Evolutionary conservation across 1,140 invertebrate species (phyloP), one percentile per base, ranked within the genome.

Genomic region (Amphibalanus amphitrite): DNA sequence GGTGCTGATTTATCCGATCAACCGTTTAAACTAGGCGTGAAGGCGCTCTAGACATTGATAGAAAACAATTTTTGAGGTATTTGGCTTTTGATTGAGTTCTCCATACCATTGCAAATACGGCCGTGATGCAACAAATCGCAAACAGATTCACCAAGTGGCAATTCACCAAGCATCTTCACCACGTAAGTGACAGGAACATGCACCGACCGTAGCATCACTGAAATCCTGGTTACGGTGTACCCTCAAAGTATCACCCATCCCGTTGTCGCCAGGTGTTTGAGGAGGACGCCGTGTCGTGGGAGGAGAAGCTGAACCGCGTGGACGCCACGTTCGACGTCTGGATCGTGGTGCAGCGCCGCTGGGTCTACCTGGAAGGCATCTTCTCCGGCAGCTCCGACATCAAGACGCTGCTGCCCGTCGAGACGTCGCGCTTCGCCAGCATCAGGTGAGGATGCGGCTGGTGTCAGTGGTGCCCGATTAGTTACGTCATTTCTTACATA

Each of bases 321-420:
- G 97, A 97, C 81, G 92, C 94, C 0, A 81, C 99, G 23, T 99
- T 99, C 80, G 97, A 99, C 81, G 95, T 99, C 0, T 99, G 97
- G 97, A 99, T 99, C 79, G 97, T 99, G 82, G 97, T 99, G 0
- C 97, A 99, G 80, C 85, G 96, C 72, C 87, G 97, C 72, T 99
- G 97, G 97, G 96, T 99, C 0, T 99, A 99, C 80, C 82, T 99
- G 28, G 97, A 99, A 82, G 97, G 97, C 4, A 98, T 99, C 69
- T 99, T 99, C 80, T 95, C 93, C 59, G 95, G 96, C 28, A 97
- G 93, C 78, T 95, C 95, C 69, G 97, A 99, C 79, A 99, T 99
- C 75, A 98, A 97, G 81, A 93, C 95, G 0, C 82, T 99, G 13
- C 81, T 99, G 40, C 97, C 97, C 0, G 93, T 98, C 4, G 97